Evolutionary conservation across 2,888 invertebrate species (phyloP).

Genomic region (Dioctria rufipes): DNA sequence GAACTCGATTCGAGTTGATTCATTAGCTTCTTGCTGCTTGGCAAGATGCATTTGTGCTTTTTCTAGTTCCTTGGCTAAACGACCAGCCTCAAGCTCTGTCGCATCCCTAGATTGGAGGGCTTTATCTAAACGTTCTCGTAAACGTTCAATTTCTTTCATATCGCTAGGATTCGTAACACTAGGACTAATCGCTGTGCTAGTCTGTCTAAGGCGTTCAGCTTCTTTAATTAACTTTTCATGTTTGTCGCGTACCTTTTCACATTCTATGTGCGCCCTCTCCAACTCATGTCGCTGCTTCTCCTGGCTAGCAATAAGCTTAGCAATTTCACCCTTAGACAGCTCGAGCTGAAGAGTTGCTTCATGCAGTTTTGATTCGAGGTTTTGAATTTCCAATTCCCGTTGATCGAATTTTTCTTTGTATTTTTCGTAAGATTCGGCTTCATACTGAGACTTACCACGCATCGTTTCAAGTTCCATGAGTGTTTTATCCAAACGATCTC

Average conservation of each 20-base stretch:
- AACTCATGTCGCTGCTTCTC: conserved; percentile 86
- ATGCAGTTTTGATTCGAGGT: conserved; percentile 83
- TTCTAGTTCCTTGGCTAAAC: conserved; percentile 87
- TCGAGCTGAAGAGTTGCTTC: conserved; percentile 87
- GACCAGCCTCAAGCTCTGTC: conserved; percentile 88
- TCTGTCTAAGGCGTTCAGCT: conserved; percentile 75
- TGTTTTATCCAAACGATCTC: conserved; percentile 86
- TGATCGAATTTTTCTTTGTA: conserved; percentile 83
- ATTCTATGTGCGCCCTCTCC: conserved; percentile 89
- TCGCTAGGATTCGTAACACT: conserved; percentile 74
- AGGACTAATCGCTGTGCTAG: conserved; percentile 72
- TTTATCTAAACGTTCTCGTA: conserved; percentile 89
- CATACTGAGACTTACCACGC: conserved; percentile 85
- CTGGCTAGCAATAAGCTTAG: conserved; percentile 81
- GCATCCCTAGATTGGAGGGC: conserved; percentile 82
- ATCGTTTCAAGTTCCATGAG: conserved; percentile 85
- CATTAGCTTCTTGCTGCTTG: conserved; percentile 87
- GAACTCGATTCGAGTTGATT: conserved; percentile 87
- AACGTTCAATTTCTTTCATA: conserved; percentile 85
- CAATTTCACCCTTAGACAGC: conserved; percentile 83
- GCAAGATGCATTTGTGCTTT: conserved; percentile 87
- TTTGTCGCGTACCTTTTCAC: conserved; percentile 89
- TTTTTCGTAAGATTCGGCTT: conserved; percentile 82
- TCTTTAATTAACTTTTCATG: conserved; percentile 84
- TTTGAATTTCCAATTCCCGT: conserved; percentile 82